Base-by-base conservation (phyloP, 1,140 invertebrate species). In the Sminthurides bifidus region DNA sequence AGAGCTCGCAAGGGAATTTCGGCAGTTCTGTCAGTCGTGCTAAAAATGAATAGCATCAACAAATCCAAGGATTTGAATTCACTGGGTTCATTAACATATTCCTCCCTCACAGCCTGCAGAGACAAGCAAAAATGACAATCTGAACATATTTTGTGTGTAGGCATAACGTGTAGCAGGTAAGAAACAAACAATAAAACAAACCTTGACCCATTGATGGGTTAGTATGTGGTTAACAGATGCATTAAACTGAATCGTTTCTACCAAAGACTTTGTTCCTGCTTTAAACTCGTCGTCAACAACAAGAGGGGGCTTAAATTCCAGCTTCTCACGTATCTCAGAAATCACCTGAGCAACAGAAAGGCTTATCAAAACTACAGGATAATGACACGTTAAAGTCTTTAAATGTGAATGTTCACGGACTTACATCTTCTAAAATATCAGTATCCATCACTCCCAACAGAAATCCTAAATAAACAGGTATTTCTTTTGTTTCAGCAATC, bases 391-490 rank as follows among this genome's bases (percentile, higher is more conserved):
- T 37, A 37, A 37, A 12, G 17, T 17, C 5, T 26, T 6, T 10
- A 26, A 26, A 31, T 26, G 24, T 48, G 24, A 51, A 35, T 30
- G 12, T 35, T 51, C 10, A 14, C 24, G 26, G 26, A 40, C n/a
- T 26, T 50, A 61, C 56, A 33, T 57, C 19, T 24, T 27, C 21
- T 6, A 62, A 44, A 23, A 46, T 33, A 23, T 5, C 26, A 37
- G 17, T 3, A 24, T 58, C 44, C 23, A 54, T 56, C 2, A 19
- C 44, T 21, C 51, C 19, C 23, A 64, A 56, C 6, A 64, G 23
- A 45, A 59, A 64, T 0, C 29, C 27, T 24, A 64, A 56, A 35
- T 53, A 64, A 1, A 59, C 52, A 17, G 62, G 53, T n/a, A 56
- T 50, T 33, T 60, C 62, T 14, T 43, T 14, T 12, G 57, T 38